Percentiles rank a stretch among this genome's conserved stretches.
These are phyloP conservation scores for Macrophya alboannulata DNA, from an alignment of 2,888 invertebrate species.

Conservation along the genomic window DNA sequence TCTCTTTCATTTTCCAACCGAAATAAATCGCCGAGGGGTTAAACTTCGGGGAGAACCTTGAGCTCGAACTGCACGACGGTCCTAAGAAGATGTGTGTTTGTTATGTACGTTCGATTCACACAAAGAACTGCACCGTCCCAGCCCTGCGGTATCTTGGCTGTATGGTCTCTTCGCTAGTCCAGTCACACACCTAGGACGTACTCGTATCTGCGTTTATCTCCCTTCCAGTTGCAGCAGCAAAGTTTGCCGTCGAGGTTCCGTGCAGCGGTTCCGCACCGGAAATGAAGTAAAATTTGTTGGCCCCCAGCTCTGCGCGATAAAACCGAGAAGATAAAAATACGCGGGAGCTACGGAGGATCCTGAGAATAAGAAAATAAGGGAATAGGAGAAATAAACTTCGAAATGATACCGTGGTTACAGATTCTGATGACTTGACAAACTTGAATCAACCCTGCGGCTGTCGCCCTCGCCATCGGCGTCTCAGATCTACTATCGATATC, in stretches of 20 bases:
- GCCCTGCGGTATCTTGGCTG: neutral
- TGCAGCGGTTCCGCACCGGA: constrained; percentile 62
- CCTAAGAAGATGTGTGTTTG: neutral
- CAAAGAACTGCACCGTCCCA: neutral
- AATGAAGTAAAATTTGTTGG: constrained; percentile 61
- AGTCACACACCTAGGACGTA: neutral
- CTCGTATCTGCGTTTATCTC: constrained; percentile 28
- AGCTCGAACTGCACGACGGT: neutral
- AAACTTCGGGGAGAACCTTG: neutral
- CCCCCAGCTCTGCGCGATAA: constrained; percentile 53
- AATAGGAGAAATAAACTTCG: constrained; percentile 27
- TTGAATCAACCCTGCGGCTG: constrained; percentile 24
- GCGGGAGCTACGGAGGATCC: no score
- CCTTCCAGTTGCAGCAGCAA: neutral
- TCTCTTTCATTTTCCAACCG: neutral
- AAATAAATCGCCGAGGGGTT: neutral
- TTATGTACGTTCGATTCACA: neutral
- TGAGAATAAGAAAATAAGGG: neutral
- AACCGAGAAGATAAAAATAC: constrained; percentile 48
- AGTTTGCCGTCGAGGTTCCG: constrained; percentile 55
- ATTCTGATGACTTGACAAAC: constrained; percentile 53
- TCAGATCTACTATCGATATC: constrained; percentile 20
- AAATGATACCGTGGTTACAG: constrained; percentile 32
- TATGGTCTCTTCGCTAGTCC: neutral
- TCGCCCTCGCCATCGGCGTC: constrained; percentile 25